Base-by-base conservation (phyloP, 2,797 vertebrate species). In the Clarias platycephalus region DNA sequence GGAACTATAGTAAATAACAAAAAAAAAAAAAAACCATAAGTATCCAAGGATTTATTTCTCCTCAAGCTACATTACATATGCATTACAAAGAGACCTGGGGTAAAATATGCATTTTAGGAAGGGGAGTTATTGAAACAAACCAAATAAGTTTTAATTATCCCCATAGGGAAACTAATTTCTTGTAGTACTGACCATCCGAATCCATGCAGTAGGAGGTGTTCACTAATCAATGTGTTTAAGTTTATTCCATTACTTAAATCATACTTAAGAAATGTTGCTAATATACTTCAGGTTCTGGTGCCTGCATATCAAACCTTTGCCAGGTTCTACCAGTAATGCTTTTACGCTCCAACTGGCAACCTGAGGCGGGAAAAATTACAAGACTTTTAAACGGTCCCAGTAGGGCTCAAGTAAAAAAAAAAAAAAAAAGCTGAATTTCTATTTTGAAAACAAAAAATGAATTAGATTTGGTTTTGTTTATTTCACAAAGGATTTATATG, bases 271-370 rank as follows among this genome's bases (percentile, higher is more conserved):
- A 31, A 31, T 8, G 28, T 2, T 16, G 5, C 67, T 70, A 18
- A 68, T 68, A 37, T 34, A 20, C 7, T n/a, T 40, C 67, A 71
- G 49, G 40, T 80, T 64, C 7, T 64, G 15, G 58, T 80, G 40
- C 40, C 31, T 68, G 49, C 49, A n/a, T 74, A 72, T 31, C 20
- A 1, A 83, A 53, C 58, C 16, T 28, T n/a, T 55, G 70, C 71
- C 58, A 75, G 82, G 28, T 66, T 34, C 20, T 57, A 53, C 44
- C 44, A 34, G 26, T 10, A 62, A 60, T 44, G 53, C 31, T 16
- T 82, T 60, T 37, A 71, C 67, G 60, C 22, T 82, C 68, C 66
- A 37, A 34, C 55, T 82, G 80, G 80, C 66, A 72, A n/a, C 70
- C 67, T 60, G 13, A 26, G 26, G 26, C 16, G 0, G 15, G 6